phyloP scores from a whole-genome alignment of 2,888 invertebrate species.

The Metopia argyrocephala region DNA sequence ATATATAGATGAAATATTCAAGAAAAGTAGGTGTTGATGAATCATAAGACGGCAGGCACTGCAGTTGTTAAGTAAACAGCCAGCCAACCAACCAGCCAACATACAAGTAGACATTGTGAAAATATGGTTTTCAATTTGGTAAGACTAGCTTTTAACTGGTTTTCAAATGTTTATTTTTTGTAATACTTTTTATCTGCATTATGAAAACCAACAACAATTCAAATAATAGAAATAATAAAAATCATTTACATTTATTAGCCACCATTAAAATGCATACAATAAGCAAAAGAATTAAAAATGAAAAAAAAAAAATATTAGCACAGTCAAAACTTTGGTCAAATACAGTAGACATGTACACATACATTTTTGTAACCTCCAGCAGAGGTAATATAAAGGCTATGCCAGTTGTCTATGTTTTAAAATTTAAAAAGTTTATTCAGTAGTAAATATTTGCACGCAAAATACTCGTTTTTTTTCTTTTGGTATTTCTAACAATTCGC shows the following conservation, averaged over 20 bases:
- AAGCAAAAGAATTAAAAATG: neutral
- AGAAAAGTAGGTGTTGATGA: too few species aligned
- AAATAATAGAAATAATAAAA: conserved; percentile 46
- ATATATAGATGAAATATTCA: too few species aligned
- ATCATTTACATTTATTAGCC: conserved; percentile 49
- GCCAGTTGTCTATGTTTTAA: neutral
- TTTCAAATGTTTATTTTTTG: conserved; percentile 27
- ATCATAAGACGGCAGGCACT: too few species aligned
- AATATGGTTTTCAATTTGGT: conserved; percentile 42
- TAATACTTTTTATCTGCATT: neutral
- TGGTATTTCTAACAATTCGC: neutral
- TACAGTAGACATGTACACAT: neutral
- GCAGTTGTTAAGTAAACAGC: neutral
- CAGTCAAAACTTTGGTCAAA: neutral
- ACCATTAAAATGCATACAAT: conserved; percentile 31
- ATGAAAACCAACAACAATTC: conserved; percentile 22
- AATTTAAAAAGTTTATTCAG: conserved; percentile 10
- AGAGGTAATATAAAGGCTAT: conserved; percentile 32
- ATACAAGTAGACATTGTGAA: conserved; percentile 49
- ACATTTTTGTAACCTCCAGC: conserved; percentile 4
- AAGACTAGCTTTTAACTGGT: conserved; percentile 56
- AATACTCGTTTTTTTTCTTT: conserved; percentile 28
- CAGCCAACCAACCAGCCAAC: neutral
- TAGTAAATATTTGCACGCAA: conserved; percentile 62
- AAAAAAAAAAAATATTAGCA: neutral